These are phyloP conservation scores for Sus cebifrons DNA, from an alignment of 2,797 vertebrate species.

Conservation along the genomic window DNA sequence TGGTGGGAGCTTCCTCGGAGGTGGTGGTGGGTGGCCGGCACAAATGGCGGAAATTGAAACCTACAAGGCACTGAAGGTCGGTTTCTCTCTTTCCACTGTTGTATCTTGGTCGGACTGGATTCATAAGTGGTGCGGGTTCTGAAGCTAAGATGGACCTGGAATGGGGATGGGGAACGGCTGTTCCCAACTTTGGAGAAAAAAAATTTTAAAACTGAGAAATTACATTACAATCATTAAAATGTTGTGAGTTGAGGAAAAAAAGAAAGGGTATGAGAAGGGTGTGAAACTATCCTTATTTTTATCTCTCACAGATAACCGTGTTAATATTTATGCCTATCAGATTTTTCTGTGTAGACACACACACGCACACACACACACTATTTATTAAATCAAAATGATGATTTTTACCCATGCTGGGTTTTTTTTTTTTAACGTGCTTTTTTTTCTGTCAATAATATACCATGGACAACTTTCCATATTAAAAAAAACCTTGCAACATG, in stretches of 20 bases:
- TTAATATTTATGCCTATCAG: background rate
- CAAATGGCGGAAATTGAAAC: background rate
- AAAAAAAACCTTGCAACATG: conserved; percentile 11
- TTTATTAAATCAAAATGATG: conserved; percentile 52
- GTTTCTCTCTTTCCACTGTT: background rate
- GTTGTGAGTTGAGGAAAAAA: conserved; percentile 10
- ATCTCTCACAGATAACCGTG: background rate
- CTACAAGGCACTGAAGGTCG: background rate
- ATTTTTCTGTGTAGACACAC: conserved; percentile 31
- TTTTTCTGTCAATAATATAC: conserved; percentile 44
- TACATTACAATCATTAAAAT: conserved; percentile 21
- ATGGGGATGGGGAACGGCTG: background rate
- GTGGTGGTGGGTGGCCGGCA: too few species aligned
- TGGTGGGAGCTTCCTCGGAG: background rate
- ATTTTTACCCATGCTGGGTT: conserved; percentile 4
- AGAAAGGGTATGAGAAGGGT: background rate
- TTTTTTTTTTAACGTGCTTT: conserved; percentile 22
- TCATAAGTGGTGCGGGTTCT: background rate
- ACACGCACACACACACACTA: background rate
- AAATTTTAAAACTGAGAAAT: background rate
- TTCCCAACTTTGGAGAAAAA: background rate
- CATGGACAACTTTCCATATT: background rate
- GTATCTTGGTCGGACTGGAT: background rate
- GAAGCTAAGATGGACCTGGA: background rate
- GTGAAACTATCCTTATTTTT: conserved; percentile 43